A percentile compares a stretch with the other conserved stretches of the same genome.
These are phyloP conservation scores for Zingel zingel DNA, from an alignment of 2,113 vertebrate species.

Conservation along the genomic window DNA sequence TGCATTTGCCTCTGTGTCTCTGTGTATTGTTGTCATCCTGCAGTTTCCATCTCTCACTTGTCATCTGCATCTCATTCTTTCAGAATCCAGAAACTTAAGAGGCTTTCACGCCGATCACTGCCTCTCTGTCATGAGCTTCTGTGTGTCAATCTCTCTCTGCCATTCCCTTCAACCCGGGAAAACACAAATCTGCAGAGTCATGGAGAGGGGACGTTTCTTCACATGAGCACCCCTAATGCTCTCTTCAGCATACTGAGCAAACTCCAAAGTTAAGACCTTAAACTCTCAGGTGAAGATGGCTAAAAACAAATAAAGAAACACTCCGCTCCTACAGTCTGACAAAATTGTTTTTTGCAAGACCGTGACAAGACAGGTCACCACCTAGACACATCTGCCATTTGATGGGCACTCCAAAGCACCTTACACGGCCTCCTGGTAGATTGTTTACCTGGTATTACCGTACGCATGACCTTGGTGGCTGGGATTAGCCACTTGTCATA, in stretches of 20 bases:
- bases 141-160: slow-evolving; percentile 32
- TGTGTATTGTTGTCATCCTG: slow-evolving; percentile 34
- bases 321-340: background rate
- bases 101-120: slow-evolving; percentile 62
- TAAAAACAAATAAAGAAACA: background rate
- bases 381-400: slow-evolving; percentile 16
- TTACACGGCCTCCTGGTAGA: background rate
- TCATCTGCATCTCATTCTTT: slow-evolving; percentile 63
- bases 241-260: background rate
- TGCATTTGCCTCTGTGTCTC: slow-evolving; percentile 12
- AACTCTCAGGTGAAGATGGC: background rate
- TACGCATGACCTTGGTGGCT: too few species aligned
- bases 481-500: too few species aligned
- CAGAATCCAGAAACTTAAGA: slow-evolving; percentile 59
- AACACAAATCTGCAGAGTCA: slow-evolving; percentile 32
- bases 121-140: slow-evolving; percentile 10
- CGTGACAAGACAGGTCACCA: slow-evolving; percentile 16
- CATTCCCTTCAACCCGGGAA: slow-evolving; percentile 30
- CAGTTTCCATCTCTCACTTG: slow-evolving; percentile 46
- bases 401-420: background rate
- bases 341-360: slow-evolving; percentile 20
- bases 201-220: slow-evolving; percentile 5
- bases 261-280: slow-evolving; percentile 17
- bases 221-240: background rate
- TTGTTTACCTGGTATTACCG: slow-evolving; percentile 18